Evolutionary conservation across 2,113 vertebrate species (phyloP).

Genomic region (Apistogramma diplotaenia): DNA sequence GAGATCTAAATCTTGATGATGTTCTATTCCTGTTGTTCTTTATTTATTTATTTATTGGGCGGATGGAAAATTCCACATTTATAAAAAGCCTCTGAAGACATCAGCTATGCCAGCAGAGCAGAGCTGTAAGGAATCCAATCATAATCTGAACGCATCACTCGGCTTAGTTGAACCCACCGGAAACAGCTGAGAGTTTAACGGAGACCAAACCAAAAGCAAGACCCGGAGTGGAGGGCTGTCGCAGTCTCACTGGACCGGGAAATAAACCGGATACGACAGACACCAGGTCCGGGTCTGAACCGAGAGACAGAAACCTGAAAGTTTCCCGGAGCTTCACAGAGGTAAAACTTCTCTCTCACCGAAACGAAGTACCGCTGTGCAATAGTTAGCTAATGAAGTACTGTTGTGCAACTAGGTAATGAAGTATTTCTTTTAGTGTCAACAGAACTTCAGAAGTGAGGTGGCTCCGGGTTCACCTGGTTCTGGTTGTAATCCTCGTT

Average conservation of each 20-base stretch:
- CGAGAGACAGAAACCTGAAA: neutral
- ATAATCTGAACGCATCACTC: neutral
- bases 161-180: neutral
- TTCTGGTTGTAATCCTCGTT: no score
- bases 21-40: no score
- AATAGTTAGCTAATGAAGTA: rapidly evolving
- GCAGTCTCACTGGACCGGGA: neutral
- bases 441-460: no score
- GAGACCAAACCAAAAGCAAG: neutral
- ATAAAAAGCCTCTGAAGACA: no score
- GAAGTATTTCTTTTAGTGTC: no score
- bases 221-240: neutral
- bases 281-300: neutral
- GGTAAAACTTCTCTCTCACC: neutral
- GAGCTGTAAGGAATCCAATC: neutral
- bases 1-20: no score
- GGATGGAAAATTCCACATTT: no score
- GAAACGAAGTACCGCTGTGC: neutral
- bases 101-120: neutral
- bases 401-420: no score
- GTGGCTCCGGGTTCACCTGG: no score
- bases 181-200: neutral
- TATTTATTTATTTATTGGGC: no score
- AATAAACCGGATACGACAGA: neutral
- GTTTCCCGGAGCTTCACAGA: neutral